Evolutionary conservation across 1,140 invertebrate genomes (phyloP), one percentile per base, ranked within the genome.

Genomic region (Drosophila carrolli): DNA sequence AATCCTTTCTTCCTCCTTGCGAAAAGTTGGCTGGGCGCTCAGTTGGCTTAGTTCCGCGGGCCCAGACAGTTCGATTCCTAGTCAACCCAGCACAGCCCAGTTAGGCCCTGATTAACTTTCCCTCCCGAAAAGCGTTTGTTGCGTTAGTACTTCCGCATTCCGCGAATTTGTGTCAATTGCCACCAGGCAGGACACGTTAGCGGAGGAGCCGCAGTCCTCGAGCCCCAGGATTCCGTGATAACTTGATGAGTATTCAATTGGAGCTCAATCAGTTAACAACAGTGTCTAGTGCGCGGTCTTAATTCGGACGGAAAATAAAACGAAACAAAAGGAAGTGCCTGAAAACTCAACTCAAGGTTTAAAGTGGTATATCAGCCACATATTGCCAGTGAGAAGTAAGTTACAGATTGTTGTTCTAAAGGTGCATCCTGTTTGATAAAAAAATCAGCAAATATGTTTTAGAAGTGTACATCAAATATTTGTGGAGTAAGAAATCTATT

Each of bases 151-250:
- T 85, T 86, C 63, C 79, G 83, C 83, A 86, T 82, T 81, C 74
- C 41, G 81, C 75, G 70, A 88, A 86, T 79, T 88, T 88, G 83
- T 86, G 83, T 86, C 83, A 86, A 85, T 86, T 86, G 82, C 82
- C 80, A 37, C 47, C 53, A 55, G 48, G 68, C 43, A 79, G 70
- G 41, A 68, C 55, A 77, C 68, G 80, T 50, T 54, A 37, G 51
- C 35, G 32, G 11, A 23, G 55, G 37, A 60, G 35, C 27, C 47
- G 47, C 55, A 74, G 47, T 43, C 19, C 48, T 53, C 53, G 61
- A 75, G 68, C 16, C 27, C 14, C 70, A 16, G 55, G 60, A 66
- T 68, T 66, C 29, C 61, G 61, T 75, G 56, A 78, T 76, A 66
- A 47, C 67, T 76, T 79, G 71, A 83, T 88, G 83, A 79, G 83